Evolutionary conservation across 1,140 invertebrate species (phyloP), one percentile per base, ranked within the genome.

Genomic region (Panagrolaimus sp.): DNA sequence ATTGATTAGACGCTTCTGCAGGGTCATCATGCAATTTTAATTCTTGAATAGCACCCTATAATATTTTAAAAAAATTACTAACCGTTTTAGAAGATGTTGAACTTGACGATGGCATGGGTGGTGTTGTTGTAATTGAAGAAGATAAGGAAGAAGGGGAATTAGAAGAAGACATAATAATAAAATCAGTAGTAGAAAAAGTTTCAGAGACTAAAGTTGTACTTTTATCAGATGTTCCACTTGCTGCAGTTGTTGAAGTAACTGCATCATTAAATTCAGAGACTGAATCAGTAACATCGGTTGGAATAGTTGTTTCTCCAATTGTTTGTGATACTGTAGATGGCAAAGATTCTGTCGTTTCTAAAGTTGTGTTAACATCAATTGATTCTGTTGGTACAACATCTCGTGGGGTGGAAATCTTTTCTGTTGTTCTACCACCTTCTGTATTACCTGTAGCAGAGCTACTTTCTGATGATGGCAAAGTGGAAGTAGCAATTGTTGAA

Each of bases 1-100:
- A 90, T 76, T 89, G 88, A 61, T 88, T 86, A 72, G 88, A 87
- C 46, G 89, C 89, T 74, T 88, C 86, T n/a, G 85, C 84, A 1
- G 88, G 88, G 51, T 87, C 87, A 68, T 87, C 87, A 75, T 87
- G 89, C 66, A 90, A 83, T 84, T 90, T 90, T 71, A 90, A 84
- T 77, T 90, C 89, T 85, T 90, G 89, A 79, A 90, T 87, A 9
- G 88, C 88, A 63, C 89, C 89, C 89, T 90, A 88, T 78, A 89
- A 83, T 11, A 57, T 57, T 5, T 53, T 53, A 9, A 1, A 25
- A 57, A 57, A 23, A 25, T 8, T n/a, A 57, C 51, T 1, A 57
- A 57, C 51, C 51, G 20, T 57, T 20, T 14, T 57, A 20, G 27
- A 23, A 20, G n/a, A 16, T 20, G 20, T 13, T 11, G 51, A 20